Evolutionary conservation across 2,888 invertebrate species (phyloP), one percentile per base, ranked within the genome.

Genomic region (Noctua janthina): DNA sequence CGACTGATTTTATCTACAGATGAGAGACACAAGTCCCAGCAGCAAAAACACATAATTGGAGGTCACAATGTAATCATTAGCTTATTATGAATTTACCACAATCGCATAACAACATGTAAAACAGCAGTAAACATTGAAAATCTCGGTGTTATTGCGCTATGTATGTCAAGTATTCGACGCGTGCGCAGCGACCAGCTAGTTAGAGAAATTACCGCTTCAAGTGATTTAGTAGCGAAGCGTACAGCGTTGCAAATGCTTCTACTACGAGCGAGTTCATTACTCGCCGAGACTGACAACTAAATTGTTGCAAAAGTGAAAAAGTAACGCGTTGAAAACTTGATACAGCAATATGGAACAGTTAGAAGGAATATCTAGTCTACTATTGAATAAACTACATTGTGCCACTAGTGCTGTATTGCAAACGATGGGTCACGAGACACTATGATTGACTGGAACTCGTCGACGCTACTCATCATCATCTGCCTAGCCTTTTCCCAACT

Each of bases 81-180:
- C 56, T 66, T 49, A 82, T 77, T 72, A 87, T 66, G 54, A 56
- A 79, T 74, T 35, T 56, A 77, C n/a, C 13, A 56, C 35, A 70
- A 68, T 35, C 78, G 73, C 76, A 59, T 82, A 74, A 78, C 78
- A 87, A 73, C 43, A 73, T 74, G 70, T 66, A 81, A 80, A 81
- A n/a, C 59, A 67, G 51, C 54, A 78, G 75, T 81, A 87, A 76
- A 80, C 83, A 81, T 81, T 88, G 83, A 78, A 74, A 73, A 88
- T 88, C 87, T 86, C 64, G 13, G 13, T 81, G 71, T 80, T 74
- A 87, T 87, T 87, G 75, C 74, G 76, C 69, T 68, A 88, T 82
- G 83, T 89, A 56, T 91, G 92, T 88, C 90, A 91, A 88, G 88
- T 75, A 83, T 85, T 74, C 80, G 70, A 56, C 70, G 84, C 85